A percentile compares a stretch with the other conserved stretches of the same genome.
Conservation (phyloP, 2,888 invertebrate genomes). For the Dexiosoma caninum region DNA sequence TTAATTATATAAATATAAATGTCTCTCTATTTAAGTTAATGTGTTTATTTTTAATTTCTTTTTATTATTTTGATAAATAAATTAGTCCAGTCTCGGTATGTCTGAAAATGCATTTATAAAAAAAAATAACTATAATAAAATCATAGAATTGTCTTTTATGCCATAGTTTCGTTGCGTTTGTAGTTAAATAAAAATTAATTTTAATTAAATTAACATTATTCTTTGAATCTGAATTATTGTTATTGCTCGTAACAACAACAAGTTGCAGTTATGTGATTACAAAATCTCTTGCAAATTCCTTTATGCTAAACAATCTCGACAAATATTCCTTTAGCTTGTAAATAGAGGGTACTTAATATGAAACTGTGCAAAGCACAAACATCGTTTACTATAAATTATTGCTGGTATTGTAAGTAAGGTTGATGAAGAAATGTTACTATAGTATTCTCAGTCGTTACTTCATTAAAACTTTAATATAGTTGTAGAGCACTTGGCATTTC, state of each 20-base stretch:
- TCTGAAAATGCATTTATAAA: neutral
- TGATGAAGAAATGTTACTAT: too few relatives aligned
- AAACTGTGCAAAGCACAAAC: neutral
- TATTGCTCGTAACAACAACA: neutral
- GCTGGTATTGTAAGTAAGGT: neutral
- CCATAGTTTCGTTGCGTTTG: neutral
- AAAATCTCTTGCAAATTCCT: neutral
- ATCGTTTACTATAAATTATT: neutral
- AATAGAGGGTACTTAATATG: neutral
- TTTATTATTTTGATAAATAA: neutral
- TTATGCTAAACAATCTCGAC: neutral
- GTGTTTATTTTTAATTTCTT: neutral
- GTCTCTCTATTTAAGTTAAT: neutral
- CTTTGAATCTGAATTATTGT: neutral
- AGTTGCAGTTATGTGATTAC: neutral
- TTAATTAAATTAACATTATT: neutral
- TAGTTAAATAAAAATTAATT: neutral
- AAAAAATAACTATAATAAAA: neutral
- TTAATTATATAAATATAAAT: too few relatives aligned
- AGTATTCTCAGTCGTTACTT: neutral
- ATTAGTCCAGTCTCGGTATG: neutral
- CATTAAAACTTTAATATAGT: constrained; percentile 9
- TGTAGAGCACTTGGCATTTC: constrained; percentile 12
- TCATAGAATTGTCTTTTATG: neutral
- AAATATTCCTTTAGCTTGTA: neutral